These are phyloP conservation scores for Garrulus glandarius DNA, from an alignment of 2,797 vertebrate species.

Conservation along the genomic window DNA sequence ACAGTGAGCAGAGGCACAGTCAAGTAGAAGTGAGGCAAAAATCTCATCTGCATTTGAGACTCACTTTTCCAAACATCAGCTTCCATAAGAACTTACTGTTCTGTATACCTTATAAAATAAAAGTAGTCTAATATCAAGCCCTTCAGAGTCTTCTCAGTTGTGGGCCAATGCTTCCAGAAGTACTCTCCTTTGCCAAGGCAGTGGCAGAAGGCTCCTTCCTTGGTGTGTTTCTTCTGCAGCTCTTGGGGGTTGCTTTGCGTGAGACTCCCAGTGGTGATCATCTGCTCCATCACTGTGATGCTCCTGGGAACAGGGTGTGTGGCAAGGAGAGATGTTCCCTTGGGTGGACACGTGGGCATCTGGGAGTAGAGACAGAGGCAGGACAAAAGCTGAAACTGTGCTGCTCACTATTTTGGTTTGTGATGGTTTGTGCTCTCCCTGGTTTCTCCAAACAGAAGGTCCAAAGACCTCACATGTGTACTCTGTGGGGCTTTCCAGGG, in stretches of 20 bases:
- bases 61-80: not conserved
- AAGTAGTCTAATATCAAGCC: not conserved
- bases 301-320: not conserved
- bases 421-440: not conserved
- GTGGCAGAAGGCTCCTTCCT: not conserved
- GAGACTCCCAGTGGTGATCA: accelerated
- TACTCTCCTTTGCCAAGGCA: not conserved
- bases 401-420: not conserved
- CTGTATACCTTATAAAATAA: not conserved
- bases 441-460: not conserved
- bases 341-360: accelerated
- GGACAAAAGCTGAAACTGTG: not conserved
- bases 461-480: not conserved
- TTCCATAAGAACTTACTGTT: not conserved
- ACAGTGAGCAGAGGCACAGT: not conserved
- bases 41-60: not conserved
- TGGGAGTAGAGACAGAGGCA: not conserved
- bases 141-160: not conserved
- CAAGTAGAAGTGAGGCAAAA: not conserved
- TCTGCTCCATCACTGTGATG: not conserved
- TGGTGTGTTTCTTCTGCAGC: not conserved
- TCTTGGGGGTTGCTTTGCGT: not conserved
- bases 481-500: not conserved
- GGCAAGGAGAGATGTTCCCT: not conserved
- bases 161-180: not conserved